A percentile compares a stretch with the other conserved stretches of the same genome.
Conservation (phyloP, 2,113 vertebrate species). For the Falco punctatus region DNA sequence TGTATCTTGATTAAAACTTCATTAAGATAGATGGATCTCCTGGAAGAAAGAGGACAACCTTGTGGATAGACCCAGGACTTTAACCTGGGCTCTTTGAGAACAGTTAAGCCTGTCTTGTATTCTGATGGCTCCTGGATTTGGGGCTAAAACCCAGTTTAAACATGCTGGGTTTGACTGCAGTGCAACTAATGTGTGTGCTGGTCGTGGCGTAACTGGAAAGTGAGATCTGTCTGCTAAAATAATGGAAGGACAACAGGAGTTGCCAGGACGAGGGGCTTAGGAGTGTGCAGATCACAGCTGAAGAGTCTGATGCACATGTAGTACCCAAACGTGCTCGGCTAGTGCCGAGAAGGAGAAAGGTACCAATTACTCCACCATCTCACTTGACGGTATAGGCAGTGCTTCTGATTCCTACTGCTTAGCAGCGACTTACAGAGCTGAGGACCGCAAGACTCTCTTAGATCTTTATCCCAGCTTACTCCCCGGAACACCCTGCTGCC, state of each 20-base stretch:
- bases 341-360: neutral
- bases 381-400: neutral
- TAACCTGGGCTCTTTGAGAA: neutral
- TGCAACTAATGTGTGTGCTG: neutral
- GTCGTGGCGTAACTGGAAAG: neutral
- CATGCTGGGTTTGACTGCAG: too few relatives aligned
- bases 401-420: neutral
- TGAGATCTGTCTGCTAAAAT: neutral
- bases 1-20: neutral
- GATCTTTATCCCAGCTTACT: neutral
- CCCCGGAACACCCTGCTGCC: neutral
- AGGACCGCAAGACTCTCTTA: neutral
- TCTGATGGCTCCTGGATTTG: neutral
- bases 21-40: neutral
- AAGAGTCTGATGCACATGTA: fast-evolving
- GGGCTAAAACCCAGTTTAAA: neutral
- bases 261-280: neutral
- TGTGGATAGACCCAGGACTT: neutral
- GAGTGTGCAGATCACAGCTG: neutral
- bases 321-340: fast-evolving
- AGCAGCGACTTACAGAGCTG: neutral
- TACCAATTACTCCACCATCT: neutral
- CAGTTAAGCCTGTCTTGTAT: neutral
- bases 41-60: neutral
- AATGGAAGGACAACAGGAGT: neutral